These are phyloP conservation scores for Rissa tridactyla DNA, from an alignment of 2,113 vertebrate genomes.

Conservation along the genomic window DNA sequence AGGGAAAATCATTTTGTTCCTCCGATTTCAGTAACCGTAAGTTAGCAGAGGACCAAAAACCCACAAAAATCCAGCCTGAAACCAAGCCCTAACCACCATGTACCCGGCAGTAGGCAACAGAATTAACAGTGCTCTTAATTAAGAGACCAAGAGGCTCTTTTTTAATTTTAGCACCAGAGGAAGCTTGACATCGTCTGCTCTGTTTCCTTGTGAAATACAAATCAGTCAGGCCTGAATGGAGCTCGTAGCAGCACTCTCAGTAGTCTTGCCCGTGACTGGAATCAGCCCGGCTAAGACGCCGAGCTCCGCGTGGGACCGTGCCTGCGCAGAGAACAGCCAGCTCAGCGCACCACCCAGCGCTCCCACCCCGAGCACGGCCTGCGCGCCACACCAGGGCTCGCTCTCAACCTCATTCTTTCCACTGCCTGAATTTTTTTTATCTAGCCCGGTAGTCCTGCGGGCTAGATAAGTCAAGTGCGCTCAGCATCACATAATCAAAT, in stretches of 20 bases:
- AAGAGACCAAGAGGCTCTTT: background rate
- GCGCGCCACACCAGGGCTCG: too few species aligned
- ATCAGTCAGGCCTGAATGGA: background rate
- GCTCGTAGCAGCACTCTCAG: accelerated
- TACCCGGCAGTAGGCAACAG: background rate
- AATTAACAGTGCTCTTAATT: background rate
- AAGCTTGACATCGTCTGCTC: background rate
- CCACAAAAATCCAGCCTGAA: background rate
- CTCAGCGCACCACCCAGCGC: too few species aligned
- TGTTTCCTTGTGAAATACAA: too few species aligned
- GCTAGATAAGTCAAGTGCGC: too few species aligned
- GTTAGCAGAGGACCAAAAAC: background rate
- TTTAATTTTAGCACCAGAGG: background rate
- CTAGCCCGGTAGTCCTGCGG: background rate
- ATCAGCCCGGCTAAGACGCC: accelerated
- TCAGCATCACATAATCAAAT: accelerated
- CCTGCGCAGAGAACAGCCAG: too few species aligned
- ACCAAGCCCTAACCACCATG: background rate
- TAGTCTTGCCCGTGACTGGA: background rate
- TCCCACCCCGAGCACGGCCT: too few species aligned
- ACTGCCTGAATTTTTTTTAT: too few species aligned
- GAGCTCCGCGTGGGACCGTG: background rate
- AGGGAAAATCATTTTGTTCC: background rate
- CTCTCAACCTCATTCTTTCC: background rate
- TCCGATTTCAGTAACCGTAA: background rate